These are phyloP conservation scores for Xestia c-nigrum DNA, from an alignment of 2,888 invertebrate genomes.

Conservation along the genomic window DNA sequence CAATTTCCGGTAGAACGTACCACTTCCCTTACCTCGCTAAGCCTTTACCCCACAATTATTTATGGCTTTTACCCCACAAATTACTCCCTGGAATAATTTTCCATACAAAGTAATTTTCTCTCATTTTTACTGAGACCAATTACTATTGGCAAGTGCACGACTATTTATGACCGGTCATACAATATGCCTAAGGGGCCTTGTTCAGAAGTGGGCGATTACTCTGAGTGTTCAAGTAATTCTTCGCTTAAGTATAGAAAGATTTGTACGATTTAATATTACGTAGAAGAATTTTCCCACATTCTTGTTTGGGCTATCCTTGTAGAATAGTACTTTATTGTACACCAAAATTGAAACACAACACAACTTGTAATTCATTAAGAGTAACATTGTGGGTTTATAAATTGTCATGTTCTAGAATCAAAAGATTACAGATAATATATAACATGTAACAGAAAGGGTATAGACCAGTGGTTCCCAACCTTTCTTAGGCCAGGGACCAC, in stretches of 20 bases:
- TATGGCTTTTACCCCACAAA: not conserved
- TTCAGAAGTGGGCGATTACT: slow-evolving; percentile 17
- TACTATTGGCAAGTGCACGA: slow-evolving; percentile 37
- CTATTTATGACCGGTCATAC: slow-evolving; percentile 2
- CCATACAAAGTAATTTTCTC: slow-evolving; percentile 24
- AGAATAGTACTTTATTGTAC: not conserved
- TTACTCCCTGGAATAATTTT: slow-evolving; percentile 10
- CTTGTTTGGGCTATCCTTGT: not conserved
- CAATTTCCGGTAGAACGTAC: slow-evolving; percentile 7
- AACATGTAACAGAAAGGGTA: too few species aligned
- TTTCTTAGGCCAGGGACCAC: too few species aligned
- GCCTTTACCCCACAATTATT: not conserved
- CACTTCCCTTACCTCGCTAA: not conserved
- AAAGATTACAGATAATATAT: not conserved
- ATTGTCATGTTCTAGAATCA: not conserved
- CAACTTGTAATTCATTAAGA: not conserved
- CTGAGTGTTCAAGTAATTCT: slow-evolving; percentile 29
- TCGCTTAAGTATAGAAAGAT: not conserved
- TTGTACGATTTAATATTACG: slow-evolving; percentile 2
- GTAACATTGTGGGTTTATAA: not conserved
- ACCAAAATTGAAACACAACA: too few species aligned
- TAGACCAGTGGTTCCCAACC: too few species aligned
- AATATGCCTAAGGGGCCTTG: not conserved
- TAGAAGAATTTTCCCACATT: not conserved
- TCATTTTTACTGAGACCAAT: slow-evolving; percentile 21